phyloP scores from a whole-genome alignment of 2,797 vertebrate species.

The Esox masquinongy region DNA sequence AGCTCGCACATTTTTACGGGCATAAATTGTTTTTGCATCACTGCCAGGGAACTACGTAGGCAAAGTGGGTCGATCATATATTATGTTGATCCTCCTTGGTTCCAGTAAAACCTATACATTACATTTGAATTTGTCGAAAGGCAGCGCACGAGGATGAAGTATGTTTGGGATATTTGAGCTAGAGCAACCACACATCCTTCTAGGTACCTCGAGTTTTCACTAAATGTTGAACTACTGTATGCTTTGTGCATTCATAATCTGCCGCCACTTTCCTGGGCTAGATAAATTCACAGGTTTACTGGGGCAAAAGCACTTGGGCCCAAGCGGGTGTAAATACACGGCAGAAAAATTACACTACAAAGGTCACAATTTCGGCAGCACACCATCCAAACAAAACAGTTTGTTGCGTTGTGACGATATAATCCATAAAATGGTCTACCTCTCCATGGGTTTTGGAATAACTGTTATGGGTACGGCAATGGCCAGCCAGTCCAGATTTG shows the following conservation, averaged over 20 bases:
- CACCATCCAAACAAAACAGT: no score
- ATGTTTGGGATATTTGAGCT: slow-evolving; percentile 31
- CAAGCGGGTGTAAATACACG: no score
- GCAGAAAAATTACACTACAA: no score
- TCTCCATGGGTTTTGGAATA: no score
- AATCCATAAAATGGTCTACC: no score
- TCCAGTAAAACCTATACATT: slow-evolving; percentile 64
- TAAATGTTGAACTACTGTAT: neutral
- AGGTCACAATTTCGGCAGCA: no score
- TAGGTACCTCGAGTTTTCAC: slow-evolving; percentile 17
- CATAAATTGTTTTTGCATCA: slow-evolving; percentile 73
- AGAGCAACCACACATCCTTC: slow-evolving; percentile 66
- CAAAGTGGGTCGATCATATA: slow-evolving; percentile 75
- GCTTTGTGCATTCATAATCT: neutral
- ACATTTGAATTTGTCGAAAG: slow-evolving; percentile 69
- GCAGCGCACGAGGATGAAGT: slow-evolving; percentile 48
- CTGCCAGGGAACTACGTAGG: slow-evolving; percentile 60
- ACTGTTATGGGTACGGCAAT: no score
- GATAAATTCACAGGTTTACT: neutral
- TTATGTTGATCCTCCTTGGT: slow-evolving; percentile 72
- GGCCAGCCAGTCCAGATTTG: no score
- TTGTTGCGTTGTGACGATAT: no score
- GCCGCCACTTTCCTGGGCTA: neutral
- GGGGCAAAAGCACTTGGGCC: no score
- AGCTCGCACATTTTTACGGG: slow-evolving; percentile 70